Base-by-base conservation (phyloP, 2,888 invertebrate species). In the Ochropleura leucogaster region DNA sequence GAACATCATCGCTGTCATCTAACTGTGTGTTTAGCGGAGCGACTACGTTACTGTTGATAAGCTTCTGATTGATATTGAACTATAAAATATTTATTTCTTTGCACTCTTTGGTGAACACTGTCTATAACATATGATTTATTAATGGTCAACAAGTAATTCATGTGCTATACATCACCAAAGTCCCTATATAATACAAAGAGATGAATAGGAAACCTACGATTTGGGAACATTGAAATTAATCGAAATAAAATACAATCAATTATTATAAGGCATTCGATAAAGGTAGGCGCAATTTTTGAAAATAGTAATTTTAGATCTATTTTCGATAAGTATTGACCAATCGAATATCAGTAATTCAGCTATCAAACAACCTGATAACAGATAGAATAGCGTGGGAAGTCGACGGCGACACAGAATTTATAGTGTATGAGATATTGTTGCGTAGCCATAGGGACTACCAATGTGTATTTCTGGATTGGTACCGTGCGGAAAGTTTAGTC, bases 401-500 rank as follows among this genome's bases (percentile, higher is more conserved):
- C 67, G 79, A 73, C 79, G 85, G 85, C 87, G 90, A 90, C 89
- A 89, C 85, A 88, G 85, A 90, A 89, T 89, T 88, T 87, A 88
- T 86, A 87, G 81, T 79, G 73, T 79, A 80, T 79, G 79, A 82
- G 80, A 85, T 82, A 88, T 84, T 85, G 83, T 89, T 88, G 85
- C 86, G 89, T 84, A 88, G 86, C 85, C 80, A 88, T 90, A 90
- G 93, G 93, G 93, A 93, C 91, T 91, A 91, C 89, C 91, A 90
- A 88, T 80, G 91, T 89, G 89, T 96, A 96, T 96, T 96, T 96
- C 92, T 93, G 95, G 96, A 96, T 96, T 96, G 92, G 96, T 96
- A 96, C 94, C 95, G 96, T 96, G 96, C 93, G 96, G 94, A 96
- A 96, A 93, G 92, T 93, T 94, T 95, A 95, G 94, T 95, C 95